Percentiles rank a stretch among this genome's conserved stretches.
phyloP scores from a whole-genome alignment of 2,888 invertebrate genomes.

The Tortricodes alternella region DNA sequence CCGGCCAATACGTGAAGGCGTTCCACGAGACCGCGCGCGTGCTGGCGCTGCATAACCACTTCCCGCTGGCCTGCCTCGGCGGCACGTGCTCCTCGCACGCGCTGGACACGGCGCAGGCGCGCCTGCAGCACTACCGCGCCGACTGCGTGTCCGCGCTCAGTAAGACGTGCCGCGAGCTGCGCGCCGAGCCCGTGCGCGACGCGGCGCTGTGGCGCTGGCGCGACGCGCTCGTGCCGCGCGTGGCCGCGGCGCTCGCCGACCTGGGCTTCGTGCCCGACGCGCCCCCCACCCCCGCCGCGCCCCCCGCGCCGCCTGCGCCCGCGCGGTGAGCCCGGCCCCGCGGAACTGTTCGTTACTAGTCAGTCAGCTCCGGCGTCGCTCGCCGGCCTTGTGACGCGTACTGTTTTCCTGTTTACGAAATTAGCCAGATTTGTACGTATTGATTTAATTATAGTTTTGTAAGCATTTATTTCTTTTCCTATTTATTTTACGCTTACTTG shows the following conservation, averaged over 20 bases:
- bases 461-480: conserved; percentile 29
- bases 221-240: conserved; percentile 87
- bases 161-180: conserved; percentile 91
- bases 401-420: background rate
- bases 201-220: conserved; percentile 95
- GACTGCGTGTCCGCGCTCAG: conserved; percentile 95
- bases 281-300: conserved; percentile 35
- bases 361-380: background rate
- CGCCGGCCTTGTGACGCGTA: background rate
- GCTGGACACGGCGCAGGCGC: conserved; percentile 91
- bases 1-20: conserved; percentile 96
- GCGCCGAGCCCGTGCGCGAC: conserved; percentile 91
- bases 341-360: background rate
- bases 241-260: conserved; percentile 86
- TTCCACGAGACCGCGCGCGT: conserved; percentile 96
- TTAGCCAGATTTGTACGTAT: conserved; percentile 10
- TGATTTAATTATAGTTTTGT: conserved; percentile 23
- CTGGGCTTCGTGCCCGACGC: conserved; percentile 86
- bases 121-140: conserved; percentile 96
- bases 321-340: conserved; percentile 35
- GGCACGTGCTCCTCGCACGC: conserved; percentile 93
- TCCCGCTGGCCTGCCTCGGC: conserved; percentile 93
- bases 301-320: conserved; percentile 22
- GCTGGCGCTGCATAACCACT: conserved; percentile 95
- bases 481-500: conserved; percentile 23